Evolutionary conservation across 2,113 vertebrate species (phyloP), one percentile per base, ranked within the genome.

Genomic region (Sterrhoptilus dennistouni): DNA sequence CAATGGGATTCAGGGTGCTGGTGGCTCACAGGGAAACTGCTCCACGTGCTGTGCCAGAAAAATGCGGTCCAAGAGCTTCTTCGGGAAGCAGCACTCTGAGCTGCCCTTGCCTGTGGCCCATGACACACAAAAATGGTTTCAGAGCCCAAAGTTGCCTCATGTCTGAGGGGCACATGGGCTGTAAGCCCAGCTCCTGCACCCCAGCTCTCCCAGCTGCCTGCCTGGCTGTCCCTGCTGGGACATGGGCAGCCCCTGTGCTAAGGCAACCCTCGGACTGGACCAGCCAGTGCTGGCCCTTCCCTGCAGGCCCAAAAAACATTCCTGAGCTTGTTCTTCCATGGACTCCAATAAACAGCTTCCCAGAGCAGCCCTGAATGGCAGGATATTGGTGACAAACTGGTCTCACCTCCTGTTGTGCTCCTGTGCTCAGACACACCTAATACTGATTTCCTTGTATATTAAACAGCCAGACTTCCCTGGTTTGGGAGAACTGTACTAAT

Each of bases 1-100:
- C 11, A 0, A 7, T 1, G 56, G 61, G 24, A 12, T 2, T 8
- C 7, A 0, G 49, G 49, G 3, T 42, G 60, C 14, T 7, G 54
- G 11, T 24, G 20, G 29, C 61, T 61, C 38, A 7, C 53, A 40
- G 21, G 38, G 70, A 69, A 17, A 24, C 14, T 14, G 3, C 25
- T 61, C 12, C 24, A 0, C 3, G 27, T 8, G 7, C 53, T 8
- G 3, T 11, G 28, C 9, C 33, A n/a, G 8, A 12, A 33, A 47
- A 52, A 35, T 2, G 9, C 3, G 66, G 23, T 12, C 65, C 6
- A 6, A 78, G 36, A 38, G 29, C 52, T 61, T 6, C 5, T 8
- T 6, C 2, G 3, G 40, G 35, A 35, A 74, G 38, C 28, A 1
- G 60, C 28, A 12, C 5, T 4, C 7, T 3, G 28, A 40, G 42